These are phyloP conservation scores for Hyla sarda DNA, from an alignment of 2,113 vertebrate genomes.

Conservation along the genomic window DNA sequence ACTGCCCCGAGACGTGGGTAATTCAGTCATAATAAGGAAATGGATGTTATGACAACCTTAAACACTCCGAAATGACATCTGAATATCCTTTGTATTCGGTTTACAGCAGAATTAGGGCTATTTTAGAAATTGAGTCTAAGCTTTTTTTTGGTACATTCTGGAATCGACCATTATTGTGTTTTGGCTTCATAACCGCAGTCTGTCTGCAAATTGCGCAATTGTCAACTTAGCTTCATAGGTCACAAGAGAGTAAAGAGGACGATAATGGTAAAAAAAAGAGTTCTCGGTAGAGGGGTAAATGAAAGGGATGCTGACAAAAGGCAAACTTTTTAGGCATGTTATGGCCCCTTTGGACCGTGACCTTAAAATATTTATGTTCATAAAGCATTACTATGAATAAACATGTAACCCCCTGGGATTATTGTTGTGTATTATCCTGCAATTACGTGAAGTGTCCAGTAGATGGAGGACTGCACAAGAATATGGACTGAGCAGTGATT, in stretches of 20 bases:
- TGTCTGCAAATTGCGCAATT: constrained; percentile 12
- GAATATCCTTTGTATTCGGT: background rate
- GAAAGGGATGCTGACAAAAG: too few species aligned
- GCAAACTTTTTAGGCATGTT: too few species aligned
- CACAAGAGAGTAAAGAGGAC: background rate
- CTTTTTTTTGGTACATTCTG: background rate
- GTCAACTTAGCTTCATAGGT: background rate
- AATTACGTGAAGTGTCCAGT: too few species aligned
- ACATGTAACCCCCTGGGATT: too few species aligned
- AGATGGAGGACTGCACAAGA: too few species aligned
- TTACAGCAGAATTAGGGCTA: background rate
- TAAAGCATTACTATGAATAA: too few species aligned
- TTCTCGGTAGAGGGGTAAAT: too few species aligned
- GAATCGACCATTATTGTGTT: background rate
- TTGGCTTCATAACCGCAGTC: background rate
- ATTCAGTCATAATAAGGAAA: constrained; percentile 30
- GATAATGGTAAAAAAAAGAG: background rate
- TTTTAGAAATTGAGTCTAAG: background rate
- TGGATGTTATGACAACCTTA: background rate
- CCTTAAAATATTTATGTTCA: too few species aligned
- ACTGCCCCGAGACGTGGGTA: background rate
- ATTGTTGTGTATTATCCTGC: too few species aligned
- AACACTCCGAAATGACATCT: background rate
- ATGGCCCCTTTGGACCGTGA: background rate
- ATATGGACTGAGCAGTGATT: too few species aligned